Conservation (phyloP, 1,140 invertebrate genomes). For the Heliothis subflexa region DNA sequence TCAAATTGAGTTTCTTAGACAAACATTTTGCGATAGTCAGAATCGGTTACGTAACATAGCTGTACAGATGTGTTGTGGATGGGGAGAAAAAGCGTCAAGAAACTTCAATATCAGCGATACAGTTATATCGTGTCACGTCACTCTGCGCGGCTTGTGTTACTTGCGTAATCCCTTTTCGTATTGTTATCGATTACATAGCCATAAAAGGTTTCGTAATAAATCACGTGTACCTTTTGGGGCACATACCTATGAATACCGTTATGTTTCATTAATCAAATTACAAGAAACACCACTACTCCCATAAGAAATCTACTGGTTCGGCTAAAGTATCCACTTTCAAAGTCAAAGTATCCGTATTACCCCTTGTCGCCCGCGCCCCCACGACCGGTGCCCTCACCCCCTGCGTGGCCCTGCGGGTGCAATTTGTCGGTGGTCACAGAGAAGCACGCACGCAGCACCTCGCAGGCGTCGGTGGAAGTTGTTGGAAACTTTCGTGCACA, state of each 20-base stretch:
- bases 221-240: not conserved
- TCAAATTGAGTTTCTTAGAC: slow-evolving; percentile 15
- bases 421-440: slow-evolving; percentile 33
- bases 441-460: slow-evolving; percentile 42
- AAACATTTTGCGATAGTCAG: slow-evolving; percentile 16
- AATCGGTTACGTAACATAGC: not conserved
- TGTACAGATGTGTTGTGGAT: not conserved
- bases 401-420: slow-evolving; percentile 10
- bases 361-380: not conserved
- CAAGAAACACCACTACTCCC: slow-evolving; percentile 24
- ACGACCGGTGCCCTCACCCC: not conserved
- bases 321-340: slow-evolving; percentile 46
- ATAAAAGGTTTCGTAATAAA: not conserved
- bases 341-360: slow-evolving; percentile 48
- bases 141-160: not conserved
- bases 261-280: slow-evolving; percentile 27
- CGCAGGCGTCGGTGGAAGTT: slow-evolving; percentile 34
- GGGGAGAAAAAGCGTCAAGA: not conserved
- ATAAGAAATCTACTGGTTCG: slow-evolving; percentile 33
- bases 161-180: slow-evolving; percentile 9
- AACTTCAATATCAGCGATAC: slow-evolving; percentile 19
- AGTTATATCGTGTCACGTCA: not conserved
- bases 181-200: not conserved
- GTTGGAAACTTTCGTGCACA: slow-evolving; percentile 37
- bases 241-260: not conserved